Evolutionary conservation across 2,797 vertebrate species (phyloP).

Genomic region (Smutsia temminckii): DNA sequence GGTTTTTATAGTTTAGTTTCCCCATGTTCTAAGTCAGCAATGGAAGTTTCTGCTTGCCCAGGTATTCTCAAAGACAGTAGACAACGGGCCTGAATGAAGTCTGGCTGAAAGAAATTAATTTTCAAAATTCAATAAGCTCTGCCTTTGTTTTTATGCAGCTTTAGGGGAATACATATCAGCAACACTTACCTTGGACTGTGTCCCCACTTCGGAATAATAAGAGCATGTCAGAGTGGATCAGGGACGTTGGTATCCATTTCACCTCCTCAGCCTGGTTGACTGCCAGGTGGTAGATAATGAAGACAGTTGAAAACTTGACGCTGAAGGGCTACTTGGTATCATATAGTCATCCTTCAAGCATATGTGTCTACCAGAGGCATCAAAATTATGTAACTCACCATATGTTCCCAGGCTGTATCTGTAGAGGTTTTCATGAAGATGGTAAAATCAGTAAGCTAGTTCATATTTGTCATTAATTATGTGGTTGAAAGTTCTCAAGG

Average conservation of each 20-base stretch:
- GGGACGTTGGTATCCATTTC: constrained; percentile 13
- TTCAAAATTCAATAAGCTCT: constrained; percentile 77
- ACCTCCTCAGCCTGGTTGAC: background rate
- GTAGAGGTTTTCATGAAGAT: background rate
- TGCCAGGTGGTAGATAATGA: background rate
- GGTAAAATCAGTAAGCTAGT: background rate
- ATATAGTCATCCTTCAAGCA: background rate
- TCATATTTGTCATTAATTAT: background rate
- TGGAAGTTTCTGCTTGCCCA: constrained; percentile 75
- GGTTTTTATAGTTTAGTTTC: constrained; percentile 40
- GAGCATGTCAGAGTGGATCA: constrained; percentile 44
- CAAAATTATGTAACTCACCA: background rate
- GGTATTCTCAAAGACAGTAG: constrained; percentile 72
- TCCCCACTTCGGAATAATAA: constrained; percentile 65
- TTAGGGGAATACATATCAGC: constrained; percentile 67
- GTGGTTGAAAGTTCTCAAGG: background rate
- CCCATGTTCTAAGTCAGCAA: constrained; percentile 46
- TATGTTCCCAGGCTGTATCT: background rate
- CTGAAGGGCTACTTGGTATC: background rate
- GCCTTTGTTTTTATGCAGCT: constrained; percentile 75
- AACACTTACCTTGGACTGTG: constrained; percentile 77
- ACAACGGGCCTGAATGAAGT: constrained; percentile 76
- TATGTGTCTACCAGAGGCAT: background rate
- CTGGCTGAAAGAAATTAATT: constrained; percentile 80
- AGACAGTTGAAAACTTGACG: constrained; percentile 34